These are phyloP conservation scores for Ceratoteleas bidentatus DNA, from an alignment of 1,140 invertebrate genomes.

Conservation along the genomic window DNA sequence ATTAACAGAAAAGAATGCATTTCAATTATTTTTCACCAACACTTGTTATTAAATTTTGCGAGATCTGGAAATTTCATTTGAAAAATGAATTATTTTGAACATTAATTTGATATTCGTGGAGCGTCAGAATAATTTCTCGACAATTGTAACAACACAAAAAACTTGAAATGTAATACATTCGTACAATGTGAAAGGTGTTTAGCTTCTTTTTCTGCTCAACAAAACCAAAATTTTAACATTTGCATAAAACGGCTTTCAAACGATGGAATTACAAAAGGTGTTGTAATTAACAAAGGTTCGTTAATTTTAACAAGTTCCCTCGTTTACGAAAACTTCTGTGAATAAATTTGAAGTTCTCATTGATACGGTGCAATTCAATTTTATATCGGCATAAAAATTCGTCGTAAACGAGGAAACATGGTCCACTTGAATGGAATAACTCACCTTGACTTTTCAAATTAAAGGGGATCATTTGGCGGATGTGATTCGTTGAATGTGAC, in stretches of 20 bases:
- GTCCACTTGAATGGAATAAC: conserved; percentile 35
- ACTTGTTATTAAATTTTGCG: no score
- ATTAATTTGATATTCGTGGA: no score
- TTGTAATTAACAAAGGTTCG: conserved; percentile 38
- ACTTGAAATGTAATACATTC: no score
- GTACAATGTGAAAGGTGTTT: no score
- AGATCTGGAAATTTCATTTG: no score
- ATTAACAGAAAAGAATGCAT: no score
- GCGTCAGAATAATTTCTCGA: no score
- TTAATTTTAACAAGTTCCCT: conserved; percentile 21
- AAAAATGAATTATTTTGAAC: no score
- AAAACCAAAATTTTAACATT: not conserved
- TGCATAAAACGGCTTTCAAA: not conserved
- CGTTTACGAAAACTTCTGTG: conserved; percentile 29
- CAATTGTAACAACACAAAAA: no score
- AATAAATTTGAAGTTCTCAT: conserved; percentile 39
- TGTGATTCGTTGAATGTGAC: conserved; percentile 16
- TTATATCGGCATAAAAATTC: conserved; percentile 40
- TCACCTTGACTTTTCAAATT: conserved; percentile 41
- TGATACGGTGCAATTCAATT: conserved; percentile 33
- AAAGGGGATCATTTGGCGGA: conserved; percentile 28
- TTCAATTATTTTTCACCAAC: no score
- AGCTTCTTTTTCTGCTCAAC: no score
- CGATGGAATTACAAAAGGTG: conserved; percentile 1
- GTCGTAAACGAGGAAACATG: conserved; percentile 27